Conservation (phyloP, 2,797 vertebrate genomes). For the Argentina silus region DNA sequence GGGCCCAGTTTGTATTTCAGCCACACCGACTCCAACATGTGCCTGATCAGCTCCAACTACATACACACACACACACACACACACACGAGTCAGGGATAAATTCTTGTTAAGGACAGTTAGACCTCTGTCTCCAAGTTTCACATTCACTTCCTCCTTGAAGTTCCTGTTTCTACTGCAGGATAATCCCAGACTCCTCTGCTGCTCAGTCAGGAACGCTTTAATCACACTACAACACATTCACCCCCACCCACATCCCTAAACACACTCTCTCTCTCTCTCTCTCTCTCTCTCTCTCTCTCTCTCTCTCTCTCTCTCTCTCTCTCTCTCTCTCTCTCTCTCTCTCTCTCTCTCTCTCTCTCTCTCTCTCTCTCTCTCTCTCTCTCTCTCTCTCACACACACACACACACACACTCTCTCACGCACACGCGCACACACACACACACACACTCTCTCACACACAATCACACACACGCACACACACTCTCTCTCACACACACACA, state of each 20-base stretch:
- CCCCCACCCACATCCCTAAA: too few species aligned
- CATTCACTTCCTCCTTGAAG: constrained; percentile 22
- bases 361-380: too few species aligned
- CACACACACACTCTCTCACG: too few species aligned
- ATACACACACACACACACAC: constrained; percentile 41
- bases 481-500: constrained; percentile 3
- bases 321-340: too few species aligned
- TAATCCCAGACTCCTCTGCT: too few species aligned
- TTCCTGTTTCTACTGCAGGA: constrained; percentile 35
- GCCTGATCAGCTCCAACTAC: constrained; percentile 89
- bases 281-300: too few species aligned
- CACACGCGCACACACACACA: constrained; percentile 13
- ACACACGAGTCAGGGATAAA: constrained; percentile 22
- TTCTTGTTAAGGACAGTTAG: constrained; percentile 1
- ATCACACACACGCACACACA: constrained; percentile 69
- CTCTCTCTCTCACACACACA: too few species aligned
- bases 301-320: too few species aligned
- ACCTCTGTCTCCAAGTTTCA: not conserved
- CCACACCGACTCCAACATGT: constrained; percentile 89
- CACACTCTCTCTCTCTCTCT: too few species aligned
- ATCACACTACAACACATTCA: too few species aligned
- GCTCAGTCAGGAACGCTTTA: too few species aligned
- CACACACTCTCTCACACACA: constrained; percentile 51
- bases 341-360: too few species aligned
- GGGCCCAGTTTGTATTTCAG: constrained; percentile 81